These are phyloP conservation scores for Craseonycteris thonglongyai DNA, from an alignment of 2,113 vertebrate species.

Conservation along the genomic window DNA sequence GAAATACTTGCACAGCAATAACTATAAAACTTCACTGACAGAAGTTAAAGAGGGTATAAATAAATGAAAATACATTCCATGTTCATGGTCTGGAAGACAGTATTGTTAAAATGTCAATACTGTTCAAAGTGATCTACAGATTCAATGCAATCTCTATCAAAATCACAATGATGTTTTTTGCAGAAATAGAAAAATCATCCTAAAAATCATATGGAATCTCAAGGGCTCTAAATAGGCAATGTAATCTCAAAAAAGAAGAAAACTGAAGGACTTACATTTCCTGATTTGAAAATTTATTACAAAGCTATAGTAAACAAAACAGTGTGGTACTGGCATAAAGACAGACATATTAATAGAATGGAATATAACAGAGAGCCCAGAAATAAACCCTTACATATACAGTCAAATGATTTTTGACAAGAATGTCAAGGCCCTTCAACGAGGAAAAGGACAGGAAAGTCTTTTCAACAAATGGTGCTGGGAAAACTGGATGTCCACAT, in stretches of 20 bases:
- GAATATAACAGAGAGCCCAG: not conserved
- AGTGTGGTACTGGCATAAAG: not conserved
- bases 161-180: not conserved
- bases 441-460: not conserved
- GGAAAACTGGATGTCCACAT: not conserved
- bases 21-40: not conserved
- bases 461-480: not conserved
- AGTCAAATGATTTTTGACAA: not conserved
- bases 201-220: not conserved
- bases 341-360: not conserved
- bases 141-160: not conserved
- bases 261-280: not conserved
- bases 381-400: not conserved
- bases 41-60: not conserved
- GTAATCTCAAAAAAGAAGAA: not conserved
- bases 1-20: not conserved
- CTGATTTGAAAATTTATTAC: not conserved
- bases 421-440: not conserved
- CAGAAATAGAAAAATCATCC: not conserved
- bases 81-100: not conserved
- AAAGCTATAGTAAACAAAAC: not conserved
- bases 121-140: not conserved
- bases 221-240: not conserved
- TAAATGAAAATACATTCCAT: not conserved
- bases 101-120: not conserved